phyloP scores from a whole-genome alignment of 1,140 invertebrate species.

The Eurosta solidaginis region DNA sequence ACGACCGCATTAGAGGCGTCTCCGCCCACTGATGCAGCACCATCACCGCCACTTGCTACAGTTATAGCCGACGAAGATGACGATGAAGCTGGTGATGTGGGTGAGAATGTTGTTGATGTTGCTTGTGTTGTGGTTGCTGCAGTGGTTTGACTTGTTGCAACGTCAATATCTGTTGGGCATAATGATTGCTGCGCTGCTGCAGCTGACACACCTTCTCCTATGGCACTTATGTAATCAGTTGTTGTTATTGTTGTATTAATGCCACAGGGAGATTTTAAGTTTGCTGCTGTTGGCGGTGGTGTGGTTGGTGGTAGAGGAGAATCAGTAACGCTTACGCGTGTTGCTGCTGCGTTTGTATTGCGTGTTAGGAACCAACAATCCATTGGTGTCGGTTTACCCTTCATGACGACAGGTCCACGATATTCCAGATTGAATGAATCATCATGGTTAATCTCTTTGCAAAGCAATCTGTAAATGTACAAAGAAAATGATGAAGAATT shows the following conservation, averaged over 20 bases:
- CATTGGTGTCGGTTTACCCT: constrained; percentile 94
- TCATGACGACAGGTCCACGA: constrained; percentile 92
- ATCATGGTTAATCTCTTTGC: constrained; percentile 81
- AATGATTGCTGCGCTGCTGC: neutral
- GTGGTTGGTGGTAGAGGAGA: constrained; percentile 49
- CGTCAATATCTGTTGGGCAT: neutral
- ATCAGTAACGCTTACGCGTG: constrained; percentile 42
- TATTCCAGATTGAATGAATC: constrained; percentile 85
- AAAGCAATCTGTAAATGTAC: constrained; percentile 74
- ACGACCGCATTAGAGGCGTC: constrained; percentile 29
- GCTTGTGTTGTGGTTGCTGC: constrained; percentile 12
- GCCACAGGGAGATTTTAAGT: constrained; percentile 22
- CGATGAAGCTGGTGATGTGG: neutral
- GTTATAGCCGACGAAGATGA: constrained; percentile 4
- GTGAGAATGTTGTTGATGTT: neutral
- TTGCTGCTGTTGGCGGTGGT: constrained; percentile 40
- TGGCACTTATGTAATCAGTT: constrained; percentile 48
- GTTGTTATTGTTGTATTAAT: constrained; percentile 31
- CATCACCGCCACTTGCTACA: neutral
- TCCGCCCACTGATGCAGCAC: neutral
- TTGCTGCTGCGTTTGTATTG: constrained; percentile 42
- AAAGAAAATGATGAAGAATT: neutral
- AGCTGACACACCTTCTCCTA: constrained; percentile 13
- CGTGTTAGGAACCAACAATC: constrained; percentile 88
- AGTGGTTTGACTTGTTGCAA: constrained; percentile 34